These are phyloP conservation scores for Mareca penelope DNA, from an alignment of 2,797 vertebrate species.

Conservation along the genomic window DNA sequence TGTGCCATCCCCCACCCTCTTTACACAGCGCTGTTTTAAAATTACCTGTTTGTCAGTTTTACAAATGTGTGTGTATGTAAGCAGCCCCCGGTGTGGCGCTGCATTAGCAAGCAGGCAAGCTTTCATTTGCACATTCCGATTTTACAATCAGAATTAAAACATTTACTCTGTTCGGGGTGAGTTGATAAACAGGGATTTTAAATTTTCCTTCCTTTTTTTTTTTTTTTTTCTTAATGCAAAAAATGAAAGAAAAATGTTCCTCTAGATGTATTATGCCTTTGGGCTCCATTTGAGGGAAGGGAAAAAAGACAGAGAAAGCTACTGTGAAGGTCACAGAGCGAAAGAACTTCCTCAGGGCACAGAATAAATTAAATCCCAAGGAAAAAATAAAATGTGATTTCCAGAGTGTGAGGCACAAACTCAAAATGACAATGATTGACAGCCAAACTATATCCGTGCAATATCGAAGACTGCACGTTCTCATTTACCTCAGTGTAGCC, in stretches of 20 bases:
- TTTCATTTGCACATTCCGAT: conserved; percentile 39
- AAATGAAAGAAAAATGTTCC: conserved; percentile 80
- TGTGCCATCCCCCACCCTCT: not conserved
- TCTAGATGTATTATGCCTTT: conserved; percentile 82
- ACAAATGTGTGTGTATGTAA: conserved; percentile 20
- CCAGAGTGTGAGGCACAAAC: conserved; percentile 93
- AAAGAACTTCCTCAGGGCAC: conserved; percentile 98
- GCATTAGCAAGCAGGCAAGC: conserved; percentile 2
- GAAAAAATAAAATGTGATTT: conserved; percentile 95
- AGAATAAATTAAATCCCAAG: conserved; percentile 98
- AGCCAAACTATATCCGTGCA: conserved; percentile 91
- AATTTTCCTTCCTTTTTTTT: conserved; percentile 54
- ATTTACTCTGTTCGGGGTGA: conserved; percentile 66
- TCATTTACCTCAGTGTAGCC: conserved; percentile 88
- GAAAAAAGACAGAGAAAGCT: conserved; percentile 82
- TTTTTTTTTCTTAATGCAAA: conserved; percentile 63
- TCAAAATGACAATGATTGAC: conserved; percentile 98
- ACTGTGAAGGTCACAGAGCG: conserved; percentile 98
- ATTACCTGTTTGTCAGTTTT: conserved; percentile 59
- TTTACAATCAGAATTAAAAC: conserved; percentile 65
- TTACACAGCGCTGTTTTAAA: not conserved
- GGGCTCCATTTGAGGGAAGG: conserved; percentile 77
- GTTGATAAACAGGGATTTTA: conserved; percentile 72
- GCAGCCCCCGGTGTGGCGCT: not conserved
- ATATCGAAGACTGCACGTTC: conserved; percentile 87